These are phyloP conservation scores for Myxocyprinus asiaticus DNA, from an alignment of 2,113 vertebrate species.

Conservation along the genomic window DNA sequence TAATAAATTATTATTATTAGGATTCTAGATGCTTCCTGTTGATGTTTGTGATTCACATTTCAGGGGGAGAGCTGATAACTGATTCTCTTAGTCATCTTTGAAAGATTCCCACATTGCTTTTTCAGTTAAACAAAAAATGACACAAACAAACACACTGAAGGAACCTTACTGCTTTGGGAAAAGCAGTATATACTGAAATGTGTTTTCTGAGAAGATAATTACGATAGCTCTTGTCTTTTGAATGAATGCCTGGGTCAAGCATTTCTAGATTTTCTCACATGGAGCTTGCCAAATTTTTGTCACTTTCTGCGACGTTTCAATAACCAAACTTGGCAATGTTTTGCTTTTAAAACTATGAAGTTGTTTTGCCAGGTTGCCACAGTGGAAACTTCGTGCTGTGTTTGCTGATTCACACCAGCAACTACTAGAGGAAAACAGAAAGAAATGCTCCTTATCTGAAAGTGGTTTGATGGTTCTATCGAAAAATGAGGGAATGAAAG, in stretches of 20 bases:
- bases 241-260: background rate
- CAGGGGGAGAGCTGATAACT: too few species aligned
- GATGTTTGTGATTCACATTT: too few species aligned
- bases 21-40: too few species aligned
- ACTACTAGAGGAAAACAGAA: background rate
- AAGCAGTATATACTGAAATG: too few species aligned
- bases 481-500: background rate
- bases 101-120: background rate
- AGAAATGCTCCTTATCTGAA: slow-evolving; percentile 2
- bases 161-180: too few species aligned
- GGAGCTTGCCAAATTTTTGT: background rate
- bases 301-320: background rate
- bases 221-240: background rate
- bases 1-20: too few species aligned
- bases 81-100: too few species aligned
- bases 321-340: slow-evolving; percentile 15
- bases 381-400: background rate
- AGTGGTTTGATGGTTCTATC: slow-evolving; percentile 7
- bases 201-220: background rate
- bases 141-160: too few species aligned
- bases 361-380: background rate
- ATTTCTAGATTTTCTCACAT: background rate
- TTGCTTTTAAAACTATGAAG: background rate
- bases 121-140: background rate
- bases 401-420: background rate